These are phyloP conservation scores for Zeus faber DNA, from an alignment of 2,113 vertebrate genomes.

Conservation along the genomic window DNA sequence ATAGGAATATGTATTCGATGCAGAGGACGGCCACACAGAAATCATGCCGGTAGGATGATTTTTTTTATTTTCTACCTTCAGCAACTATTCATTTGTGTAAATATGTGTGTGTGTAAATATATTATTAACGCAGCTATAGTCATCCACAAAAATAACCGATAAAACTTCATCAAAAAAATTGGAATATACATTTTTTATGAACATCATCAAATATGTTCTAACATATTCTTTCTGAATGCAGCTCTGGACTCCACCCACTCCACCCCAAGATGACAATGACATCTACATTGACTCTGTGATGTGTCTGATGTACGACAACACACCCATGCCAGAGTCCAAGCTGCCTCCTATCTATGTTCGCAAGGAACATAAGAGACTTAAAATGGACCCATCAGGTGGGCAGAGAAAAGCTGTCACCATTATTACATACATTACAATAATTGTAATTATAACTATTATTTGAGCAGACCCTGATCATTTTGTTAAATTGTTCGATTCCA, in stretches of 20 bases:
- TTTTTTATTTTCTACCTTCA: background rate
- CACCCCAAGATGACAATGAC: constrained; percentile 91
- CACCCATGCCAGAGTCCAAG: constrained; percentile 86
- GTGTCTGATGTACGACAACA: constrained; percentile 90
- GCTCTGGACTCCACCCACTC: constrained; percentile 93
- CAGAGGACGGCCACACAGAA: constrained; percentile 85
- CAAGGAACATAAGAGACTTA: constrained; percentile 88
- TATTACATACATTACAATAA: too few species aligned
- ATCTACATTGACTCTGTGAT: constrained; percentile 93
- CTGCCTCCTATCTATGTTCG: constrained; percentile 87
- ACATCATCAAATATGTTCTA: background rate
- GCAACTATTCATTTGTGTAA: background rate
- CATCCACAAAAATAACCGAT: too few species aligned
- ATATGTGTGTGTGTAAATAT: too few species aligned
- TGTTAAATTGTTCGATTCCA: too few species aligned
- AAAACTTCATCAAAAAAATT: too few species aligned
- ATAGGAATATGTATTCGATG: constrained; percentile 89
- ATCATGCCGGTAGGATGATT: constrained; percentile 85
- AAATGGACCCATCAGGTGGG: constrained; percentile 85
- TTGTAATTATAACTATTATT: too few species aligned
- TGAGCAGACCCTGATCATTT: too few species aligned
- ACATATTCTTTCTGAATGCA: constrained; percentile 39
- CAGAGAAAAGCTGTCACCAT: too few species aligned
- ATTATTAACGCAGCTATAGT: too few species aligned
- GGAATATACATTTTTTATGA: too few species aligned